Evolutionary conservation across 2,797 vertebrate species (phyloP).

Genomic region (Melanotaenia pygmaea): DNA sequence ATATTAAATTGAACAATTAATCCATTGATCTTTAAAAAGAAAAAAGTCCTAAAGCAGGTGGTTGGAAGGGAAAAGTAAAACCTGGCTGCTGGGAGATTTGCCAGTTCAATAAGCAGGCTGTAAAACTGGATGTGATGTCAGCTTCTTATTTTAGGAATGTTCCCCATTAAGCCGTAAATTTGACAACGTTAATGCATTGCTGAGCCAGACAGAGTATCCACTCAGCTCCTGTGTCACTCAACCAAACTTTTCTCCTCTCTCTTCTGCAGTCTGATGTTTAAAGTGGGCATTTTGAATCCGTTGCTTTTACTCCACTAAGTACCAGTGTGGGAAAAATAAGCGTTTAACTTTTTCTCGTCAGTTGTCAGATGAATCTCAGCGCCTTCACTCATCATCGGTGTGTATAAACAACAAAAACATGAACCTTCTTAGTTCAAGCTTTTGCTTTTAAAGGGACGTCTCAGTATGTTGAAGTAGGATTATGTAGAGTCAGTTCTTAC

Average conservation of each 20-base stretch:
- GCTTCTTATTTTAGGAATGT: constrained; percentile 36
- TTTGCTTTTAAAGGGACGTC: no score
- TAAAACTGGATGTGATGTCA: constrained; percentile 38
- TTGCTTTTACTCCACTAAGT: not conserved
- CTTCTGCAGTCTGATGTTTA: not conserved
- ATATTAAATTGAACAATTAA: constrained; percentile 21
- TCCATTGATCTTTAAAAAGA: not conserved
- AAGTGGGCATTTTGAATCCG: constrained; percentile 7
- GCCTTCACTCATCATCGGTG: not conserved
- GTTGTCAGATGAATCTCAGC: not conserved
- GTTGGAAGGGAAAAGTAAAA: constrained; percentile 19
- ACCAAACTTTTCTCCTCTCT: constrained; percentile 3
- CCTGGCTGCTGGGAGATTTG: constrained; percentile 33
- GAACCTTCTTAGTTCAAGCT: no score
- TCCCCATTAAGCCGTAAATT: constrained; percentile 38
- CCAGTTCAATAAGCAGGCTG: constrained; percentile 28
- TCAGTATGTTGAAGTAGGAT: no score
- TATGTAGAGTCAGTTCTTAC: no score
- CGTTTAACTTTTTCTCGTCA: constrained; percentile 9
- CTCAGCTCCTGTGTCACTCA: not conserved
- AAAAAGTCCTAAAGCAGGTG: constrained; percentile 15
- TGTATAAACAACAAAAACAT: no score
- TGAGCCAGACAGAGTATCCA: constrained; percentile 13
- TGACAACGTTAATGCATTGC: constrained; percentile 23
- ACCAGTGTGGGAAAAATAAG: not conserved